Evolutionary conservation across 2,113 vertebrate species (phyloP).

Genomic region (Glaucidium brasilianum): DNA sequence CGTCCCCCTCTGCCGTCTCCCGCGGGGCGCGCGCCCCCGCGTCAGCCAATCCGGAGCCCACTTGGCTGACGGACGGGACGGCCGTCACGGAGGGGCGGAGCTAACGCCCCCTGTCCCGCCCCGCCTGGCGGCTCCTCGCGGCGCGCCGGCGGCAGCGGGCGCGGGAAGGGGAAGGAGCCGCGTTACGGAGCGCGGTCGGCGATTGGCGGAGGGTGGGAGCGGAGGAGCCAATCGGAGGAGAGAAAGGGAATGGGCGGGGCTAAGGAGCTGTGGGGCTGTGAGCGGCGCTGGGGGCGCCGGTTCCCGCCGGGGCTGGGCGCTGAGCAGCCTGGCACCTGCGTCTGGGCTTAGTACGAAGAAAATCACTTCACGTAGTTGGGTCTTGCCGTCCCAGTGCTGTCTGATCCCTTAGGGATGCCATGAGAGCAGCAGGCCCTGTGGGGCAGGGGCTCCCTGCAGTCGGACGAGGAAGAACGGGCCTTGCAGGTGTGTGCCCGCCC

Average conservation of each 20-base stretch:
- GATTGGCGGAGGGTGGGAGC: background rate
- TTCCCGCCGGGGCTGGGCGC: accelerated
- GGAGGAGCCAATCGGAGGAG: background rate
- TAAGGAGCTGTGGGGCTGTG: accelerated
- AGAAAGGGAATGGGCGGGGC: background rate
- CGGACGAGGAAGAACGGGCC: background rate
- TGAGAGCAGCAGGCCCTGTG: no score
- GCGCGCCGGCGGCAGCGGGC: background rate
- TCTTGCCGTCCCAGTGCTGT: accelerated
- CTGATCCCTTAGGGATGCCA: no score
- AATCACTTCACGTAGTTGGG: accelerated
- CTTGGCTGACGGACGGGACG: accelerated
- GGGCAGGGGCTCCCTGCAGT: accelerated
- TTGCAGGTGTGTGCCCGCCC: background rate
- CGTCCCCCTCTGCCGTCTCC: accelerated
- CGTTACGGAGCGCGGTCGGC: accelerated
- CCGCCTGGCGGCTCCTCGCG: accelerated
- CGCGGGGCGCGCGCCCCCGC: no score
- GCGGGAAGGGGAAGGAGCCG: background rate
- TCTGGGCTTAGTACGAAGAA: accelerated
- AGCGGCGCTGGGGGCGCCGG: accelerated
- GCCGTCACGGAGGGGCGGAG: background rate
- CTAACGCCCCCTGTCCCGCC: background rate
- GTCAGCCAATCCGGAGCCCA: background rate
- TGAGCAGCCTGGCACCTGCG: accelerated